These are phyloP conservation scores for Orchesella cincta DNA, from an alignment of 1,140 invertebrate species.

Conservation along the genomic window DNA sequence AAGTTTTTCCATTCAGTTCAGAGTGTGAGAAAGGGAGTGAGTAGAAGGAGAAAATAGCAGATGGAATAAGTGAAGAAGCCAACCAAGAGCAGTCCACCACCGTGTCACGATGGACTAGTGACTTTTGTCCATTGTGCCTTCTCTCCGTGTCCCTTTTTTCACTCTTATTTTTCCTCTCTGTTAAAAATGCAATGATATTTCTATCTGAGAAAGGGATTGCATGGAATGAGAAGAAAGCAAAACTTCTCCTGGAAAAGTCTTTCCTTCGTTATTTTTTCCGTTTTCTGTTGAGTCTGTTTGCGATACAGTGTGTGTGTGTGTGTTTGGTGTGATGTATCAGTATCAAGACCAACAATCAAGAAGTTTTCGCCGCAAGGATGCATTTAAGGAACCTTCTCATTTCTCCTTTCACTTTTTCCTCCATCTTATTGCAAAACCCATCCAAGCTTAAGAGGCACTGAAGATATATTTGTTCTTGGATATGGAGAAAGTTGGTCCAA, in stretches of 20 bases:
- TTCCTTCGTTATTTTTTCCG: background rate
- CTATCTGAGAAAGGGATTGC: background rate
- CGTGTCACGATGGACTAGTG: background rate
- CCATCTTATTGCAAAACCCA: background rate
- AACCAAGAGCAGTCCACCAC: background rate
- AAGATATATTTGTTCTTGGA: constrained; percentile 8
- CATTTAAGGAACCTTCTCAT: background rate
- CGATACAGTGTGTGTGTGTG: background rate
- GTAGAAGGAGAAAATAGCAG: background rate
- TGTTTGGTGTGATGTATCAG: background rate
- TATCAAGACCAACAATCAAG: constrained; percentile 1
- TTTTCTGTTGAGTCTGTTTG: background rate
- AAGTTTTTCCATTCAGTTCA: constrained; percentile 12
- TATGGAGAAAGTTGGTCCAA: constrained; percentile 1
- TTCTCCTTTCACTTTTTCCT: constrained; percentile 4
- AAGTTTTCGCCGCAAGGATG: constrained; percentile 11
- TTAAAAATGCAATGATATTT: background rate
- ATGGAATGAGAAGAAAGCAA: background rate
- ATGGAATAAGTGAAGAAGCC: background rate
- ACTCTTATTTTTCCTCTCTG: background rate
- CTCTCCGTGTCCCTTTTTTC: background rate
- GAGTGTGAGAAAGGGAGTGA: background rate
- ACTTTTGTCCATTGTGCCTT: background rate
- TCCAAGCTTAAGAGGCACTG: constrained; percentile 4
- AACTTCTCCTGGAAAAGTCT: background rate